A percentile compares a stretch with the other conserved stretches of the same genome.
phyloP scores from a whole-genome alignment of 2,888 invertebrate genomes.

The Acleris emargana region DNA sequence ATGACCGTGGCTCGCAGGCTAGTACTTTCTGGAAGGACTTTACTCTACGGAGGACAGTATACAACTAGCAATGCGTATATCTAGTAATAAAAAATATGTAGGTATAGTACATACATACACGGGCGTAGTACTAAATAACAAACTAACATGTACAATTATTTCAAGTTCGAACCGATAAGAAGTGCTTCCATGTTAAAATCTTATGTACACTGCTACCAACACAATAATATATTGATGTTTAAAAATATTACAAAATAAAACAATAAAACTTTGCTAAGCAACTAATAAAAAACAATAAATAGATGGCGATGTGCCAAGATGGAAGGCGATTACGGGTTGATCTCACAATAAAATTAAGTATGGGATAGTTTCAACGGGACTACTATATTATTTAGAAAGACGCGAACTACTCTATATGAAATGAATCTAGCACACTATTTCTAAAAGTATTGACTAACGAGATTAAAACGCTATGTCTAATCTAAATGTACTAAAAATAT shows the following conservation, averaged over 20 bases:
- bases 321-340: slow-evolving; percentile 27
- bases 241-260: slow-evolving; percentile 56
- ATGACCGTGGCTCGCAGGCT: slow-evolving; percentile 43
- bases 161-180: slow-evolving; percentile 35
- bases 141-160: slow-evolving; percentile 65
- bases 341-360: slow-evolving; percentile 20
- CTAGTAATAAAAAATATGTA: slow-evolving; percentile 58
- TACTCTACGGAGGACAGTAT: slow-evolving; percentile 41
- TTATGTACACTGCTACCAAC: slow-evolving; percentile 76
- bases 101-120: slow-evolving; percentile 64
- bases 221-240: slow-evolving; percentile 61
- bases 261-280: slow-evolving; percentile 74
- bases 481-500: too few relatives aligned
- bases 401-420: not conserved
- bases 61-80: slow-evolving; percentile 55
- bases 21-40: slow-evolving; percentile 44
- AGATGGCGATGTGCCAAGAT: slow-evolving; percentile 50
- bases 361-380: slow-evolving; percentile 14
- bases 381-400: slow-evolving; percentile 9
- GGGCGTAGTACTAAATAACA: slow-evolving; percentile 79
- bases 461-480: not conserved
- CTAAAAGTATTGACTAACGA: slow-evolving; percentile 8
- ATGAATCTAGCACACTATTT: not conserved
- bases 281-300: slow-evolving; percentile 68
- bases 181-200: slow-evolving; percentile 68